These are phyloP conservation scores for Sycophila sp. DNA, from an alignment of 1,140 invertebrate genomes.

Conservation along the genomic window DNA sequence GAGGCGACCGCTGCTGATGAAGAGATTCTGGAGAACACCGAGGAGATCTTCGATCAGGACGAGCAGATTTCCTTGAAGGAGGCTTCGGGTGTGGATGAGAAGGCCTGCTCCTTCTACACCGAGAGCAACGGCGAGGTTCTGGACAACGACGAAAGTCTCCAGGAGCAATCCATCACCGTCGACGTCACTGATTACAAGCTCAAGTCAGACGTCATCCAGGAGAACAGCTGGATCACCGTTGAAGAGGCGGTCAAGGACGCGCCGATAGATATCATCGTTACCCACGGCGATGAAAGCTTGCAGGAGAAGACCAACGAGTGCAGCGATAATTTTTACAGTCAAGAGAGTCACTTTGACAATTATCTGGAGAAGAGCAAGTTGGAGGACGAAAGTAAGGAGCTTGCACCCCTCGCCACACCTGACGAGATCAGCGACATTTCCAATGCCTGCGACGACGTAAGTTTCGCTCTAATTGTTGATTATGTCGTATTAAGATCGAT, in stretches of 20 bases:
- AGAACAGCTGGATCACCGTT: slow-evolving; percentile 43
- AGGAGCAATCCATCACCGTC: background rate
- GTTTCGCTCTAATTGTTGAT: slow-evolving; percentile 40
- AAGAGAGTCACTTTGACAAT: slow-evolving; percentile 13
- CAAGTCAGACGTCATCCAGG: background rate
- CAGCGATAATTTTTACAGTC: slow-evolving; percentile 19
- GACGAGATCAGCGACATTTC: slow-evolving; percentile 55
- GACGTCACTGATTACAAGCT: slow-evolving; percentile 11
- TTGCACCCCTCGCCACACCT: slow-evolving; percentile 52
- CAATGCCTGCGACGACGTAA: slow-evolving; percentile 57
- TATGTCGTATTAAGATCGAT: no score
- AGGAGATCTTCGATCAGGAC: slow-evolving; percentile 20
- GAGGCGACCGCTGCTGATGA: background rate
- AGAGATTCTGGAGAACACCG: background rate
- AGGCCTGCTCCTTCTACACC: slow-evolving; percentile 43
- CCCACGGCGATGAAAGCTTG: slow-evolving; percentile 13
- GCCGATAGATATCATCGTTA: background rate
- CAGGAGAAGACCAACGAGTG: slow-evolving; percentile 8
- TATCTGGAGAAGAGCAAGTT: slow-evolving; percentile 29
- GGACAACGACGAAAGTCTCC: slow-evolving; percentile 15
- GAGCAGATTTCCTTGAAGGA: slow-evolving; percentile 46
- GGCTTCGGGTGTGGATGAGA: slow-evolving; percentile 45
- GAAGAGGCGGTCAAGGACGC: slow-evolving; percentile 41
- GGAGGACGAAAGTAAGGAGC: slow-evolving; percentile 20
- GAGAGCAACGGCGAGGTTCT: background rate